Base-by-base conservation (phyloP, 92 coral and sea anemone genomes). In the Actinernus sp. region DNA sequence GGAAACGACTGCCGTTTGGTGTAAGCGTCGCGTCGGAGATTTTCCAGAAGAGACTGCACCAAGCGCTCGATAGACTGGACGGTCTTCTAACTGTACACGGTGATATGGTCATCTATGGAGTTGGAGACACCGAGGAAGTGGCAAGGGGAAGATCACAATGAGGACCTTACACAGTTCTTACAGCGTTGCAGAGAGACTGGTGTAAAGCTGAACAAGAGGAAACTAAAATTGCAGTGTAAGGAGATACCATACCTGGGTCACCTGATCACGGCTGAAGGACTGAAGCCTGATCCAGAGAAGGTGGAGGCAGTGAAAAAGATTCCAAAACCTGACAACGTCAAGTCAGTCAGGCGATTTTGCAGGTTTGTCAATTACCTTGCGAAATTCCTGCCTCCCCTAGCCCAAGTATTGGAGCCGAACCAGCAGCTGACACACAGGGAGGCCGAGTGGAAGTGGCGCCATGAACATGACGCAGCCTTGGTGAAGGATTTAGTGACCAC, bases 41-140 rank as follows among this genome's bases (percentile, higher is more conserved):
- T 31, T 68, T 74, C 29, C 88, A 86, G 55, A 79, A 80, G 65
- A 28, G 84, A 18, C 68, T 79, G n/a, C 57, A 73, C 61, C 88
- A 87, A 54, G 85, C 85, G 21, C 81, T 75, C 0, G 76, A 74
- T 27, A 47, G 56, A 67, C 78, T 85, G 4, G 55, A 60, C 16
- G 74, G 74, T 3, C 51, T 81, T 31, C 76, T 73, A 0, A 57
- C 55, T 23, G 76, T 73, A 26, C 75, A 63, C 26, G 86, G 78
- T 36, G 81, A 79, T 57, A 64, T 85, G 82, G 72, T 85, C 22
- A 77, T 84, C 25, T 85, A 65, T 36, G 91, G 86, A 17, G 62
- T 52, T 31, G 65, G 82, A 1, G 77, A 61, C 45, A 63, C 91
- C 27, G 66, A 62, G 1, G 91, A 78, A 52, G 81, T 77, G 30